phyloP scores from a whole-genome alignment of 2,888 invertebrate genomes.

The Allygus modestus region DNA sequence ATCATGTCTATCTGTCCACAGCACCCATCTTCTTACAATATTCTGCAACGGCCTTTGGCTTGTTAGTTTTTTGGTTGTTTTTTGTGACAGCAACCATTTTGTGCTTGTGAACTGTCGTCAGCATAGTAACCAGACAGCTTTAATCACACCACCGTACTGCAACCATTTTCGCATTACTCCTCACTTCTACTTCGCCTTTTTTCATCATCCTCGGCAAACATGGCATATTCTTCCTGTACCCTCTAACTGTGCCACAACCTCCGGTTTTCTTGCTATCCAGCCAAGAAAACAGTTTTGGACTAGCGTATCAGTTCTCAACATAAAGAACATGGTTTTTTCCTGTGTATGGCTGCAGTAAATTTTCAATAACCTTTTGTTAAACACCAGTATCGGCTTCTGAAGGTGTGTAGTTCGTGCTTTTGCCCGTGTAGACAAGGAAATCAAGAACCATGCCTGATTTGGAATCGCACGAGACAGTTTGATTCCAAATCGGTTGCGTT shows the following conservation, averaged over 20 bases:
- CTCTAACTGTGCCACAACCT: constrained; percentile 60
- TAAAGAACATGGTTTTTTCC: constrained; percentile 54
- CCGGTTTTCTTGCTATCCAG: constrained; percentile 33
- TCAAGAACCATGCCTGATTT: constrained; percentile 49
- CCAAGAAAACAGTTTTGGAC: constrained; percentile 34
- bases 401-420: constrained; percentile 24
- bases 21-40: too few relatives aligned
- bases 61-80: neutral
- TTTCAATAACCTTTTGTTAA: constrained; percentile 17
- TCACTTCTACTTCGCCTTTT: constrained; percentile 9
- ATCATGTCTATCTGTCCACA: too few relatives aligned
- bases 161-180: neutral
- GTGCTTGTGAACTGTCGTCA: constrained; percentile 21
- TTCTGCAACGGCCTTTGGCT: too few relatives aligned
- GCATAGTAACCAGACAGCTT: neutral
- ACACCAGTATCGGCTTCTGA: neutral
- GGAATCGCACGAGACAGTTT: constrained; percentile 49
- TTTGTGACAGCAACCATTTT: constrained; percentile 34
- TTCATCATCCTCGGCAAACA: constrained; percentile 43
- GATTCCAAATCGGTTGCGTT: constrained; percentile 54
- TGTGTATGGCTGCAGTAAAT: constrained; percentile 49
- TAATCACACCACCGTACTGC: constrained; percentile 29
- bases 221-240: constrained; percentile 43
- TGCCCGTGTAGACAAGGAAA: constrained; percentile 54
- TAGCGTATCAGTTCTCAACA: constrained; percentile 57